phyloP scores from a whole-genome alignment of 1,140 invertebrate genomes.

The Thaumetopoea pityocampa region DNA sequence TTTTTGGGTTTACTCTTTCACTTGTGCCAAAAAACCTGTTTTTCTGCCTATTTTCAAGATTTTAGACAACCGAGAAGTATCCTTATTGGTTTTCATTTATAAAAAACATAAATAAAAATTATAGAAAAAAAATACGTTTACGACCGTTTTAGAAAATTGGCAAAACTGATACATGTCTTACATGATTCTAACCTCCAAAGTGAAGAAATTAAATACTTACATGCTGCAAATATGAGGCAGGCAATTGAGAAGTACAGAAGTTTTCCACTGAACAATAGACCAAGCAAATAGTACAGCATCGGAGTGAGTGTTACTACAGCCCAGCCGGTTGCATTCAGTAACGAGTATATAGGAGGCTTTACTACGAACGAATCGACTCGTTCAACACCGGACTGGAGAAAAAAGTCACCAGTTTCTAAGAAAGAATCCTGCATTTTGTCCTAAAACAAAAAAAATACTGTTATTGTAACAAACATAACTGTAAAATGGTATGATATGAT shows the following conservation, averaged over 20 bases:
- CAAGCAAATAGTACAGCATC: slow-evolving; percentile 82
- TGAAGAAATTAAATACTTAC: slow-evolving; percentile 77
- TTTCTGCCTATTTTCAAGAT: too few relatives aligned
- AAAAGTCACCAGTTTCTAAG: slow-evolving; percentile 88
- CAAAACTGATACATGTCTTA: too few relatives aligned
- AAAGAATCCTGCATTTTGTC: slow-evolving; percentile 86
- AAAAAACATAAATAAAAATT: too few relatives aligned
- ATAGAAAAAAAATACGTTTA: too few relatives aligned
- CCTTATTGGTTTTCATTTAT: too few relatives aligned
- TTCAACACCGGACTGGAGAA: slow-evolving; percentile 82
- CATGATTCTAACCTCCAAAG: too few relatives aligned
- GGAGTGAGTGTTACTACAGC: slow-evolving; percentile 80
- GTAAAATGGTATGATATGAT: not conserved
- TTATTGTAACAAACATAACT: not conserved
- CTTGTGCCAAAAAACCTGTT: too few relatives aligned
- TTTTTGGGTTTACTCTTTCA: too few relatives aligned
- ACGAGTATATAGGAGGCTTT: slow-evolving; percentile 78
- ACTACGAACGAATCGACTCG: slow-evolving; percentile 77
- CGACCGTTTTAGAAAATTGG: too few relatives aligned
- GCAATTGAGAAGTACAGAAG: slow-evolving; percentile 81
- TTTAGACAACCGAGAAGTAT: too few relatives aligned
- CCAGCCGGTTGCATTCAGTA: slow-evolving; percentile 86
- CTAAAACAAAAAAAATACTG: slow-evolving; percentile 33
- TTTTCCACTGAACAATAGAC: slow-evolving; percentile 83
- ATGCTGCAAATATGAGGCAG: slow-evolving; percentile 80